These are phyloP conservation scores for Nipponia nippon DNA, from an alignment of 2,113 vertebrate genomes.

Conservation along the genomic window DNA sequence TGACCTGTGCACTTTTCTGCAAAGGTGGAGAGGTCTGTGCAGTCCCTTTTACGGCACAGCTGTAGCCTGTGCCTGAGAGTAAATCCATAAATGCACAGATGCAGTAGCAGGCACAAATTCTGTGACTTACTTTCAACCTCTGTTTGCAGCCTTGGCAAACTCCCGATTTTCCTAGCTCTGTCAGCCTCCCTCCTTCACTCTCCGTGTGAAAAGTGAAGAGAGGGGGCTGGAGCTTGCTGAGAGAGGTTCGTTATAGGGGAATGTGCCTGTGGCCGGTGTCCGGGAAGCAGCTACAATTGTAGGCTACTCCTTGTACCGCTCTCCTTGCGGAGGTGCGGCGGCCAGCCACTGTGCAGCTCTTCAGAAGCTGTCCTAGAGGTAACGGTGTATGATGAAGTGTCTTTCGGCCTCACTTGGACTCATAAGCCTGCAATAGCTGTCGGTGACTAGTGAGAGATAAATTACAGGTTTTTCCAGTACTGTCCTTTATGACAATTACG, in stretches of 20 bases:
- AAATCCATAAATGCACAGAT: neutral
- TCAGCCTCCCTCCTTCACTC: neutral
- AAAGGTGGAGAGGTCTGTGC: neutral
- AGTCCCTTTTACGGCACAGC: neutral
- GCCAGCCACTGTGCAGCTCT: neutral
- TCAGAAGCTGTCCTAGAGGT: neutral
- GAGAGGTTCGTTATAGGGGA: neutral
- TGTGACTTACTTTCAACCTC: neutral
- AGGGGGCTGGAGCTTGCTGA: neutral
- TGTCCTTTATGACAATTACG: neutral
- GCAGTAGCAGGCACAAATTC: neutral
- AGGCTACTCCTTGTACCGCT: fast-evolving
- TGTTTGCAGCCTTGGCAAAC: neutral
- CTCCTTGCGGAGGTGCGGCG: neutral
- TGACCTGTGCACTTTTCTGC: neutral
- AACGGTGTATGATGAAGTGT: neutral
- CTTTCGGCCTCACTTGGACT: neutral
- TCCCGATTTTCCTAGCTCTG: neutral
- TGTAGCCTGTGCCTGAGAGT: neutral
- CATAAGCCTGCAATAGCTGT: neutral
- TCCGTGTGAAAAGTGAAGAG: neutral
- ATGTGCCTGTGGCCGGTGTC: neutral
- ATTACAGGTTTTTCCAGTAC: neutral
- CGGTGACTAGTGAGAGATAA: neutral
- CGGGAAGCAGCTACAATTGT: neutral